A percentile compares a stretch with the other conserved stretches of the same genome.
phyloP scores from a whole-genome alignment of 1,140 invertebrate species.

The Asobara japonica region DNA sequence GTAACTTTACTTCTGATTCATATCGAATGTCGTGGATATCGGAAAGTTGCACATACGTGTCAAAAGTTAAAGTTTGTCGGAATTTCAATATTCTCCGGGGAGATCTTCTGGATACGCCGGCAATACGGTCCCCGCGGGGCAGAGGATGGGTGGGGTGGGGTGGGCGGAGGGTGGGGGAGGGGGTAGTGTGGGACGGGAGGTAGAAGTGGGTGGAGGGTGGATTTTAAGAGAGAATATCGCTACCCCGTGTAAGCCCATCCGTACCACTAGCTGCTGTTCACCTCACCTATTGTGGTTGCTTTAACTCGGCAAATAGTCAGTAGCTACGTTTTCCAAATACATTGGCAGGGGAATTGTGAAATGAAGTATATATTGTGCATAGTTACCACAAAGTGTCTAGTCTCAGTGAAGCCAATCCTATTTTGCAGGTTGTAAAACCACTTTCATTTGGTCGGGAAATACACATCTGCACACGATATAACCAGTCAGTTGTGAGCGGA shows the following conservation, averaged over 20 bases:
- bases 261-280: background rate
- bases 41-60: conserved; percentile 25
- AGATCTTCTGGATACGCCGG: background rate
- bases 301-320: background rate
- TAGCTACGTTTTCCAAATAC: background rate
- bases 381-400: background rate
- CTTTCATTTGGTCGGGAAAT: background rate
- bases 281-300: background rate
- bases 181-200: too few species aligned
- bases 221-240: conserved; percentile 17
- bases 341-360: background rate
- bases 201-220: too few species aligned
- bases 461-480: background rate
- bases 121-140: background rate
- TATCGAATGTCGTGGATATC: conserved; percentile 30
- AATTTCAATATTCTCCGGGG: conserved; percentile 33
- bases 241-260: background rate
- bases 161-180: too few species aligned
- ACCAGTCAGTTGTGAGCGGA: background rate
- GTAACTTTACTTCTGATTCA: conserved; percentile 31
- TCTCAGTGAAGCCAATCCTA: background rate
- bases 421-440: background rate
- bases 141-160: too few species aligned
- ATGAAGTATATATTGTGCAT: background rate
- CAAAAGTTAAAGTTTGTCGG: conserved; percentile 26